phyloP scores from a whole-genome alignment of 2,797 vertebrate genomes.

The Eidolon dupreanum region DNA sequence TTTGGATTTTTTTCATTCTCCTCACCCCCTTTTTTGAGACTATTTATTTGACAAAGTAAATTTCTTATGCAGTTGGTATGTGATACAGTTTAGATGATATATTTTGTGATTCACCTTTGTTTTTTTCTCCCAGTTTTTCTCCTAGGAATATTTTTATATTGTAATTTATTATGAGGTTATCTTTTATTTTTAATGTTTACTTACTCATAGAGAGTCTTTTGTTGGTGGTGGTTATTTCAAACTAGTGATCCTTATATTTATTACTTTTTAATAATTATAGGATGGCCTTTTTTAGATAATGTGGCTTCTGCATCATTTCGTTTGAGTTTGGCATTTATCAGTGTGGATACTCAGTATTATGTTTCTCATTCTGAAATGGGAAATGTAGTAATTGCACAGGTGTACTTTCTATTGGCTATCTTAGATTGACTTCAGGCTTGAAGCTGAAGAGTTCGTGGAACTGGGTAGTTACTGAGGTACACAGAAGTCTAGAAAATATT shows the following conservation, averaged over 20 bases:
- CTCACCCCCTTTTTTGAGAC: neutral
- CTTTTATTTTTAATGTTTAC: constrained; percentile 54
- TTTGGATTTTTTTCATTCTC: constrained; percentile 50
- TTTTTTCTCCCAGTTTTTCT: neutral
- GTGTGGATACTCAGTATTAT: constrained; percentile 70
- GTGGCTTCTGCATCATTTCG: constrained; percentile 46
- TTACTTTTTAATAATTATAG: constrained; percentile 35
- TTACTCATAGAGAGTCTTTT: constrained; percentile 7
- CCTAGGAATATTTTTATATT: constrained; percentile 35
- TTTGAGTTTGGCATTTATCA: constrained; percentile 52
- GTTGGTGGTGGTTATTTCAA: constrained; percentile 47
- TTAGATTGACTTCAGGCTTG: constrained; percentile 86
- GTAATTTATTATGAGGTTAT: neutral
- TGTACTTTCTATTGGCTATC: constrained; percentile 87
- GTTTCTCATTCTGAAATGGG: constrained; percentile 82
- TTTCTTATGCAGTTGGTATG: constrained; percentile 12
- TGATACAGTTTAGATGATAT: neutral
- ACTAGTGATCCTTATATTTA: constrained; percentile 20
- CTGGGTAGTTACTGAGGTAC: constrained; percentile 81
- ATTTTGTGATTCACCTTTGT: neutral
- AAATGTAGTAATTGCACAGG: constrained; percentile 85
- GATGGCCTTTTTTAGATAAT: constrained; percentile 27
- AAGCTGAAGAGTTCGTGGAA: constrained; percentile 83
- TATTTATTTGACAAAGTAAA: constrained; percentile 25
- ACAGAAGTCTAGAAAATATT: constrained; percentile 79